Base-by-base conservation (phyloP, 2,113 vertebrate species). In the Scophthalmus maximus region DNA sequence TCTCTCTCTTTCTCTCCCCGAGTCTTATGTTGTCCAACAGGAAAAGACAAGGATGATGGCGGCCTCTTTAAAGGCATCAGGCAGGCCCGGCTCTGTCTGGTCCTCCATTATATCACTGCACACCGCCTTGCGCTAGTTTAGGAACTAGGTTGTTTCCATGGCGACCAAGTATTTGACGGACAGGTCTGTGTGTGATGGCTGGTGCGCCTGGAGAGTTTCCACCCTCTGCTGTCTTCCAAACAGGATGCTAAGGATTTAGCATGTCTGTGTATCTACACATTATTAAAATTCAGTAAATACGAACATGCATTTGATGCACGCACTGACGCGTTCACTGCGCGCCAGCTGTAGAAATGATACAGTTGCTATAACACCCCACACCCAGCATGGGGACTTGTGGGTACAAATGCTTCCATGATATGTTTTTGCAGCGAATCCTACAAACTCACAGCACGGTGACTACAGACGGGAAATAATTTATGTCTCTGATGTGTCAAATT, bases 141-240 rank as follows among this genome's bases (percentile, higher is more conserved):
- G 81, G 87, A 94, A 93, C 88, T 94, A 91, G 93, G 94, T 94
- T 94, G 94, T 94, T 94, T 88, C 94, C 90, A 94, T 94, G 92
- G 87, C 63, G 53, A 94, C 91, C 68, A 53, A 76, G 80, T 76
- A 85, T 87, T 86, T 94, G 92, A 94, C 73, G 85, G 93, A 93
- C 91, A 92, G 84, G 79, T 81, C 79, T 70, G 75, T 78, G 84
- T 82, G 75, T 79, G 84, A 87, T 82, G 81, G 83, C 76, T 82
- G 72, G 84, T 84, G 83, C 60, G 70, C 85, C 50, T 74, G 66
- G 67, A 78, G 78, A 74, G 80, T 65, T 71, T 74, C 69, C 76
- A 68, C 55, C 60, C 30, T 82, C 51, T 79, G 58, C 74, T 77
- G 72, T 76, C 63, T 40, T 14, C 47, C 52, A 56, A 68, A 57